Base-by-base conservation (phyloP, 2,797 vertebrate genomes). In the Pempheris klunzingeri region DNA sequence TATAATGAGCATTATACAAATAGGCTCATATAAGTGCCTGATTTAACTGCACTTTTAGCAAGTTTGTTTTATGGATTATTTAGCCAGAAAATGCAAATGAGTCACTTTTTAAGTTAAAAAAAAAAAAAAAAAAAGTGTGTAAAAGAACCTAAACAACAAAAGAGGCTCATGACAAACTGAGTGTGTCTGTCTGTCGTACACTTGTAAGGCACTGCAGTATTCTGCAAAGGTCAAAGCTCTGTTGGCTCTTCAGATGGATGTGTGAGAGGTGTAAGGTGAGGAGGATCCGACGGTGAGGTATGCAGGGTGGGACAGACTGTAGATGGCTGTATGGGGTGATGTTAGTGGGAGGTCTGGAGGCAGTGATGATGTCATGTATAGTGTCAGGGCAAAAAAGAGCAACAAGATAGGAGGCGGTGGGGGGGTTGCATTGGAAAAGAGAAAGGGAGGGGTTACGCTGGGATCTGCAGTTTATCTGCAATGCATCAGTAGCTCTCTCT, bases 401-500 rank as follows among this genome's bases (percentile, higher is more conserved):
- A 78, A 83, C 60, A 68, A 77, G 59, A 78, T 32, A 4, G 30
- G 30, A 32, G 30, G 30, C 6, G 30, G 55, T 52, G 28, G 61
- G 52, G 34, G 55, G 71, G 74, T 43, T 69, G 70, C 59, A 85
- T 47, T 71, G 63, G 70, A 79, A 46, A 59, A 55, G 67, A 77
- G 73, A 60, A 82, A 84, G 89, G 94, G 95, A 92, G 91, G 93
- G 90, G 91, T 91, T 88, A 58, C 57, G 77, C 78, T 59, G 50
- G 77, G 80, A 90, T 91, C 94, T 94, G 94, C 94, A 96, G 95
- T 95, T 95, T 95, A 96, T 96, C 95, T 96, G 95, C 95, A 96
- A 95, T 96, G 95, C 95, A 95, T 95, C 95, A 95, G 90, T 92
- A 92, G 86, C 92, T 92, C 90, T 87, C 84, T 85, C 79, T 65